Evolutionary conservation across 1,140 invertebrate species (phyloP), one percentile per base, ranked within the genome.

Genomic region (Drosophila dunni): DNA sequence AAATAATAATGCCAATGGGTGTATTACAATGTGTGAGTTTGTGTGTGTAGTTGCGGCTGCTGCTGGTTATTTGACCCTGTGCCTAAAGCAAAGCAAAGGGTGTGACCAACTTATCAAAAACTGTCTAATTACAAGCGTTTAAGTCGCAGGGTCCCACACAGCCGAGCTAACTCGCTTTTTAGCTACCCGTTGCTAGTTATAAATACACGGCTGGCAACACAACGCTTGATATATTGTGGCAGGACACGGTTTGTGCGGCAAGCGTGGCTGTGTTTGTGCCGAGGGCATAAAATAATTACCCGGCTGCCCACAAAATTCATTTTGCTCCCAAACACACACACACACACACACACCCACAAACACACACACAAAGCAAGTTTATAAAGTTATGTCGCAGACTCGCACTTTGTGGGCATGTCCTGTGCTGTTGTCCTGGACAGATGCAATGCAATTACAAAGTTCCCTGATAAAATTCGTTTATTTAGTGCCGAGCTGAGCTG

Each of bases 241-340:
- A 61, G 58, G 56, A 58, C 64, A 48, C 24, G 15, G 34, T 20
- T 20, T 29, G 45, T 13, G 48, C 29, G 65, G 13, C 13, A 42
- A 29, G 24, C 24, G 24, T 5, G 24, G 24, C 83, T 79, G 82
- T 82, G 83, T 79, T 85, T 78, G 68, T 40, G 73, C 72, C 76
- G 42, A 57, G 79, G 62, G 62, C 79, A 81, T 88, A 88, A 88
- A 88, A 89, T 88, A 90, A 89, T 88, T 88, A 90, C 77, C 78
- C 81, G 85, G 80, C 80, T 79, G 67, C 65, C 80, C 83, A 81
- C 85, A 85, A 90, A 89, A 83, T 84, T 85, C 84, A 80, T 90
- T 84, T 90, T 79, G 36, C 75, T 75, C 67, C 63, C 63, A 63
- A 73, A 72, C 66, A 57, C 54, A 51, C 44, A 63, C 40, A 74